Evolutionary conservation across 2,797 vertebrate genomes (phyloP), one percentile per base, ranked within the genome.

Genomic region (Girardinus metallicus): DNA sequence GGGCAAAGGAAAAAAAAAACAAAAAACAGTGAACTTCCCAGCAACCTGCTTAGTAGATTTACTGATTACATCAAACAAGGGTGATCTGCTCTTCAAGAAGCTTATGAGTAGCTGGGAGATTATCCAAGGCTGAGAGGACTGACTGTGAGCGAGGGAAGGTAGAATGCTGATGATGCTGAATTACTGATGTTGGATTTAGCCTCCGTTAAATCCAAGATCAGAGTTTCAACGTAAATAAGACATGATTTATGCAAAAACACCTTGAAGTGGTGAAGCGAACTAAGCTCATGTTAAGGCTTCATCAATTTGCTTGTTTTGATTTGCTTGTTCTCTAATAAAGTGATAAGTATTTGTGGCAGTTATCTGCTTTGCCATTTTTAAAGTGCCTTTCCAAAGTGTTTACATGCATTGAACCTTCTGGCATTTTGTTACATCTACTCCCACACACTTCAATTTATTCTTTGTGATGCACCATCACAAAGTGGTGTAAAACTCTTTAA

Each of bases 1-100:
- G 88, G 90, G 83, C 87, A 73, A 86, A 88, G 83, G 41, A 21
- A 31, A 31, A 43, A 75, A 43, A 18, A n/a, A 74, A 21, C 0
- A 53, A 39, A 74, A 53, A 26, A 74, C 16, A 39, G 23, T 78
- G 73, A 88, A 90, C 86, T 55, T 75, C 80, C 43, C 1, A 23
- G 79, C 89, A 88, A 93, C 90, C 92, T 92, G 86, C 86, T 92
- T 73, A 91, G 87, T 81, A 92, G 92, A 93, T 93, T 92, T 91
- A 89, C 82, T 77, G 92, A 93, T 93, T 91, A 41, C 85, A 85
- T 85, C 84, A 79, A 81, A 86, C 13, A 44, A 1, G 77, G 80
- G 85, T 82, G 86, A 93, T 91, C 88, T 85, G 80, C 83, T 89
- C 85, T n/a, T 88, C 75, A 51, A 85, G 89, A 88, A 86, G 89